A percentile compares a stretch with the other conserved stretches of the same genome.
phyloP scores from a whole-genome alignment of 2,113 vertebrate genomes.

The Chionodraco myersi region DNA sequence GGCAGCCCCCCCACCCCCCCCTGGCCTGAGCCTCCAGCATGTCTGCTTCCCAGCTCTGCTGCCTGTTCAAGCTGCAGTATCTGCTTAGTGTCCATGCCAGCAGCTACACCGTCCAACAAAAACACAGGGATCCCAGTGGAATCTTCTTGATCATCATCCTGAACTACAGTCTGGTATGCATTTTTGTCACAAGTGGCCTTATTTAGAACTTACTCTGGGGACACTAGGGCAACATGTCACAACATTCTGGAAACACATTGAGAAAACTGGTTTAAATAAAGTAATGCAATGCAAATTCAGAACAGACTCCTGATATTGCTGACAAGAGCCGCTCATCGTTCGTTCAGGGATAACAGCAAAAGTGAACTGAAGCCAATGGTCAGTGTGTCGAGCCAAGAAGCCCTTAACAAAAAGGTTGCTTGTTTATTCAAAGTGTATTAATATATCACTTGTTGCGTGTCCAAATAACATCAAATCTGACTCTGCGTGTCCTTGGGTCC shows the following conservation, averaged over 20 bases:
- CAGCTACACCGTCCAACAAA: constrained; percentile 10
- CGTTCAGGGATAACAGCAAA: no score
- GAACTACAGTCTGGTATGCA: background rate
- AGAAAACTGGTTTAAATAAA: background rate
- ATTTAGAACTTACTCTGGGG: constrained; percentile 13
- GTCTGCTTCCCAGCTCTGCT: constrained; percentile 13
- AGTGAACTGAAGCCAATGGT: no score
- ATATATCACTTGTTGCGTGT: no score
- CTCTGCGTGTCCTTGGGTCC: no score
- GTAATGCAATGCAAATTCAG: background rate
- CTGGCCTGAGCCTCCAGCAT: constrained; percentile 12
- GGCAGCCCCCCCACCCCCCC: background rate
- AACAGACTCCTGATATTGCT: no score
- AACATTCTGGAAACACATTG: constrained; percentile 7
- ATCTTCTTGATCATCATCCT: constrained; percentile 7
- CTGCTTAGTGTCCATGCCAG: constrained; percentile 29
- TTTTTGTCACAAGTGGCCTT: constrained; percentile 5
- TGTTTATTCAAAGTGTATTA: no score
- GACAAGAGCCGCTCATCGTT: no score
- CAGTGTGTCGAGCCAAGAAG: no score
- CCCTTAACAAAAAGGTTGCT: no score
- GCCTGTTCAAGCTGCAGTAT: constrained; percentile 21
- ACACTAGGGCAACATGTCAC: constrained; percentile 3
- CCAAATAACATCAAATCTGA: no score
- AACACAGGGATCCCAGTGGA: constrained; percentile 26